Conservation (phyloP, 1,140 invertebrate genomes). For the Solenopsis fugax region DNA sequence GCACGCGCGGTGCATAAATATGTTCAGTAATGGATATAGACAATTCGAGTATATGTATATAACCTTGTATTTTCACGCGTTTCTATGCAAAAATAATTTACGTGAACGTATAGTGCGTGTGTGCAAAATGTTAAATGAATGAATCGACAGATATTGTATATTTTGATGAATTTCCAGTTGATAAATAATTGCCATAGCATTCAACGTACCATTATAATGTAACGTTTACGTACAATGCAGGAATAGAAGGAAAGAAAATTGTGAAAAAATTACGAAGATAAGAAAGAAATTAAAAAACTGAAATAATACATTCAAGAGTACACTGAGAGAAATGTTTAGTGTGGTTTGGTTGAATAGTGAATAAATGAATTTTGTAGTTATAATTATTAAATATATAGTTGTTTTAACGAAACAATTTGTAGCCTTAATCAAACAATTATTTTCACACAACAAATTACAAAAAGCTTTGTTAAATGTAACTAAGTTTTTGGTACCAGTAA, state of each 20-base stretch:
- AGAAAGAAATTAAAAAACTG: neutral
- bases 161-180: neutral
- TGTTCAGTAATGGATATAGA: slow-evolving; percentile 7
- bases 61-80: slow-evolving; percentile 9
- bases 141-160: neutral
- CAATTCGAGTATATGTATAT: neutral
- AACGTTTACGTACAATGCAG: neutral
- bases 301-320: neutral
- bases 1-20: slow-evolving; percentile 24
- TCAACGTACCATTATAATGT: neutral
- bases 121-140: neutral
- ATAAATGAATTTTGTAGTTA: too few species aligned
- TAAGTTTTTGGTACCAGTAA: too few species aligned
- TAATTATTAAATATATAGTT: too few species aligned
- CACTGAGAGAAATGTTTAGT: too few species aligned
- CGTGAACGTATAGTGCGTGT: neutral
- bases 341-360: too few species aligned
- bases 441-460: too few species aligned
- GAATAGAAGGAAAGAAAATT: neutral
- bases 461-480: too few species aligned
- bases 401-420: too few species aligned
- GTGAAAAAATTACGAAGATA: neutral
- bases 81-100: neutral
- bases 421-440: too few species aligned
- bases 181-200: neutral